Evolutionary conservation across 2,888 invertebrate genomes (phyloP).

Genomic region (Omphaloscelis lunosa): DNA sequence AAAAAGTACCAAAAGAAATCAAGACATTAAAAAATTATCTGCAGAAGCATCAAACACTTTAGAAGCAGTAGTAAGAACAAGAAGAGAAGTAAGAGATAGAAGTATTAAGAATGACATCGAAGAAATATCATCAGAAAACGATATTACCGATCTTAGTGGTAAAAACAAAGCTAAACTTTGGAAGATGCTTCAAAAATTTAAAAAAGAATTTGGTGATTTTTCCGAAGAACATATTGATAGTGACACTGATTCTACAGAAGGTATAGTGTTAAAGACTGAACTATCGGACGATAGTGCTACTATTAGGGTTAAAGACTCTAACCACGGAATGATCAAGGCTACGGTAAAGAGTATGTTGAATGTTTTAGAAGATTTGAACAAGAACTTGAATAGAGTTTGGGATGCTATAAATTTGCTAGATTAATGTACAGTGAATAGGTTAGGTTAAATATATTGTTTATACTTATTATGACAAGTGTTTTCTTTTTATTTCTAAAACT

Average conservation of each 20-base stretch:
- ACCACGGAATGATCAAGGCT: constrained; percentile 76
- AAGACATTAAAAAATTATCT: constrained; percentile 46
- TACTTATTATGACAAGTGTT: background rate
- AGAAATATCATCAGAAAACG: constrained; percentile 74
- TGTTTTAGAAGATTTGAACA: constrained; percentile 81
- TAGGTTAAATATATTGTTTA: constrained; percentile 49
- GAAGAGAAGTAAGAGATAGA: constrained; percentile 49
- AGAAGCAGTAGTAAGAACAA: constrained; percentile 50
- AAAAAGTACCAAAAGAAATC: constrained; percentile 16
- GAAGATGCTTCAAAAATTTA: constrained; percentile 77
- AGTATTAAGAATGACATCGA: constrained; percentile 58
- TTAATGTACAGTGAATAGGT: constrained; percentile 74
- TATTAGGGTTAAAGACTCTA: constrained; percentile 73
- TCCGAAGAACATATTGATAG: constrained; percentile 69
- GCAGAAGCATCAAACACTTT: constrained; percentile 33
- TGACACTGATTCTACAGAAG: constrained; percentile 60
- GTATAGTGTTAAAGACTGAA: constrained; percentile 74
- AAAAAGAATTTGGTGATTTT: constrained; percentile 74
- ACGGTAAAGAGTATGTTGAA: constrained; percentile 78
- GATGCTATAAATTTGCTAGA: constrained; percentile 79
- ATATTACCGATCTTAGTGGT: constrained; percentile 69
- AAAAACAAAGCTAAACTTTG: constrained; percentile 73
- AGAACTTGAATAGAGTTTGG: constrained; percentile 83
- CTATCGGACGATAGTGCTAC: constrained; percentile 74
- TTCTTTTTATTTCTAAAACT: background rate